Conservation (phyloP, 2,888 invertebrate genomes). For the Fragum sueziense region DNA sequence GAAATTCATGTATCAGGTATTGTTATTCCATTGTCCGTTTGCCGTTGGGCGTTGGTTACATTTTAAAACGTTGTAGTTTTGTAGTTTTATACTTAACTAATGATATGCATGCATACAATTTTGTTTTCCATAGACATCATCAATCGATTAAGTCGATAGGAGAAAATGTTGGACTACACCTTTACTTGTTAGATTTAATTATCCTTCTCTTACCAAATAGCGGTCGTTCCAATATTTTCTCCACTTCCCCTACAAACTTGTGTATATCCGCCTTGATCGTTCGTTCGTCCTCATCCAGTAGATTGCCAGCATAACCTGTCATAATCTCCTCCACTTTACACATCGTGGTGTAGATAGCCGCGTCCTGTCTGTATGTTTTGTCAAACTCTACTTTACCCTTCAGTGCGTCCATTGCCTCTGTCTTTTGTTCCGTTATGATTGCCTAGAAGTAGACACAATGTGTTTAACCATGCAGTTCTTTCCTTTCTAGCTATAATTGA, state of each 20-base stretch:
- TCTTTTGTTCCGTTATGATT: conserved; percentile 55
- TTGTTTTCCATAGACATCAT: too few relatives aligned
- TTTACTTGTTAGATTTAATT: too few relatives aligned
- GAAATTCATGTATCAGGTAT: too few relatives aligned
- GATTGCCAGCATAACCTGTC: conserved; percentile 36
- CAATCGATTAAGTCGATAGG: too few relatives aligned
- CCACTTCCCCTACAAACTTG: conserved; percentile 45
- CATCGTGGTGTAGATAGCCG: conserved; percentile 44
- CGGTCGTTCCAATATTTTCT: conserved; percentile 34
- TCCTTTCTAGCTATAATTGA: neutral
- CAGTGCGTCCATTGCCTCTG: conserved; percentile 55
- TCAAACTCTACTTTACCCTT: conserved; percentile 59
- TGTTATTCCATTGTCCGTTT: too few relatives aligned
- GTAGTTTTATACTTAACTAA: too few relatives aligned
- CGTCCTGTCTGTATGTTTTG: conserved; percentile 35
- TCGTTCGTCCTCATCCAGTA: conserved; percentile 44
- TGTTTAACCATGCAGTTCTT: too few relatives aligned
- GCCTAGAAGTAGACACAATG: conserved; percentile 26
- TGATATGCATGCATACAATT: too few relatives aligned
- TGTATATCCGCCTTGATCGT: conserved; percentile 28
- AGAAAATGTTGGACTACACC: too few relatives aligned
- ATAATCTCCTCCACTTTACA: conserved; percentile 52
- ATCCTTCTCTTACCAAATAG: conserved; percentile 47
- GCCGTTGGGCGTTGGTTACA: too few relatives aligned
- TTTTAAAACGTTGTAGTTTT: too few relatives aligned